Evolutionary conservation across 2,888 invertebrate species (phyloP).

Genomic region (Pristionchus entomophagus): DNA sequence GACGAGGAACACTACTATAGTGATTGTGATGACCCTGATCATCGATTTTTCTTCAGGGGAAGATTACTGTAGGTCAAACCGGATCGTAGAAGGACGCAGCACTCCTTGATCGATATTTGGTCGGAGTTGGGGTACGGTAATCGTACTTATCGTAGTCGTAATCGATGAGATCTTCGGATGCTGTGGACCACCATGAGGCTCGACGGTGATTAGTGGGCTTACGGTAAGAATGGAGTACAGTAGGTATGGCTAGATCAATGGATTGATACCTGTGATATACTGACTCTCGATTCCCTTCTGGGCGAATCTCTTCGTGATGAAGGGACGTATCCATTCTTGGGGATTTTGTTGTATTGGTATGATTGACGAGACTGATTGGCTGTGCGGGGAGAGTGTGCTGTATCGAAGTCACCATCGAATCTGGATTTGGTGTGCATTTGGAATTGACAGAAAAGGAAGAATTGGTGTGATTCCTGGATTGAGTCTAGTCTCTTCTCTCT

Average conservation of each 20-base stretch:
- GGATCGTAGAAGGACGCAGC: conserved; percentile 27
- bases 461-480: not conserved
- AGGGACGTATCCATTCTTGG: conserved; percentile 17
- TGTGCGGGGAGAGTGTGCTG: not conserved
- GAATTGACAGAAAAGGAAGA: not conserved
- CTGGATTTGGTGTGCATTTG: not conserved
- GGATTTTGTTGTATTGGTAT: conserved; percentile 33
- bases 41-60: not conserved
- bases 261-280: not conserved
- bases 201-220: not conserved
- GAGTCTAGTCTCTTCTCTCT: not conserved
- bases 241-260: not conserved
- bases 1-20: conserved; percentile 44
- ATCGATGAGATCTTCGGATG: conserved; percentile 47
- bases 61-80: not conserved
- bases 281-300: conserved; percentile 32
- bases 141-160: conserved; percentile 46
- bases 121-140: conserved; percentile 34
- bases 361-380: conserved; percentile 19
- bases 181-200: conserved; percentile 37
- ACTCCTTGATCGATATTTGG: conserved; percentile 39
- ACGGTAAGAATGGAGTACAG: not conserved
- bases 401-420: conserved; percentile 22
- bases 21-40: not conserved
- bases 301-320: not conserved